Percentiles rank a stretch among this genome's conserved stretches.
Evolutionary conservation across 1,140 invertebrate species (phyloP).

Genomic region (Papilio machaon): DNA sequence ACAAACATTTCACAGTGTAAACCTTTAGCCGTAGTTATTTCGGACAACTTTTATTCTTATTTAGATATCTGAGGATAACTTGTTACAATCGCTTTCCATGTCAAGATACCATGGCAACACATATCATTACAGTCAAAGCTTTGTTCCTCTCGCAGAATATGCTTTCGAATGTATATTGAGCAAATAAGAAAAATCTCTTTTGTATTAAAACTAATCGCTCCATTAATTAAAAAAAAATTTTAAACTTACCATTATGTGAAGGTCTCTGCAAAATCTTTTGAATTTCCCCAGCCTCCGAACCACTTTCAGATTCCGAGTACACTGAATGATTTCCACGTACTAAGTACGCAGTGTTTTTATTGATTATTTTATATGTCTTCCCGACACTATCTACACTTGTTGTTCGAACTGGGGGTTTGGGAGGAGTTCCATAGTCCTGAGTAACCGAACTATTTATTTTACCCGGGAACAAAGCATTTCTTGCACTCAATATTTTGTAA

Average conservation of each 20-base stretch:
- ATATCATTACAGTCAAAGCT: too few relatives aligned
- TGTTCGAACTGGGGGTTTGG: slow-evolving; percentile 60
- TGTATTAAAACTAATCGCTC: too few relatives aligned
- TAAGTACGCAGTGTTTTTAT: slow-evolving; percentile 45
- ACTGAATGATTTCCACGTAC: slow-evolving; percentile 50
- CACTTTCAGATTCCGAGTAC: slow-evolving; percentile 83
- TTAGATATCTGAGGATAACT: too few relatives aligned
- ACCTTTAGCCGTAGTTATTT: not conserved
- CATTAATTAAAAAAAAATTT: too few relatives aligned
- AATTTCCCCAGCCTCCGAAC: slow-evolving; percentile 85
- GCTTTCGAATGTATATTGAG: too few relatives aligned
- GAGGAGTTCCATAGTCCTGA: slow-evolving; percentile 49
- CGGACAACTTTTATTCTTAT: too few relatives aligned
- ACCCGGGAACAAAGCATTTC: slow-evolving; percentile 38
- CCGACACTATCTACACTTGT: slow-evolving; percentile 59
- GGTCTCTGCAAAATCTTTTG: slow-evolving; percentile 83
- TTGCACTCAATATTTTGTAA: slow-evolving; percentile 33
- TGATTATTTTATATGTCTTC: slow-evolving; percentile 46
- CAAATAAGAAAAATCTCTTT: too few relatives aligned
- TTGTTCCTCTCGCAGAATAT: too few relatives aligned
- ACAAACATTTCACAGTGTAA: not conserved
- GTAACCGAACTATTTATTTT: slow-evolving; percentile 40
- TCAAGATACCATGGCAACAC: too few relatives aligned
- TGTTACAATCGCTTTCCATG: too few relatives aligned
- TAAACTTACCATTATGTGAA: slow-evolving; percentile 63